Percentiles rank a stretch among this genome's conserved stretches.
These are phyloP conservation scores for Cylas formicarius DNA, from an alignment of 1,140 invertebrate genomes.

Conservation along the genomic window DNA sequence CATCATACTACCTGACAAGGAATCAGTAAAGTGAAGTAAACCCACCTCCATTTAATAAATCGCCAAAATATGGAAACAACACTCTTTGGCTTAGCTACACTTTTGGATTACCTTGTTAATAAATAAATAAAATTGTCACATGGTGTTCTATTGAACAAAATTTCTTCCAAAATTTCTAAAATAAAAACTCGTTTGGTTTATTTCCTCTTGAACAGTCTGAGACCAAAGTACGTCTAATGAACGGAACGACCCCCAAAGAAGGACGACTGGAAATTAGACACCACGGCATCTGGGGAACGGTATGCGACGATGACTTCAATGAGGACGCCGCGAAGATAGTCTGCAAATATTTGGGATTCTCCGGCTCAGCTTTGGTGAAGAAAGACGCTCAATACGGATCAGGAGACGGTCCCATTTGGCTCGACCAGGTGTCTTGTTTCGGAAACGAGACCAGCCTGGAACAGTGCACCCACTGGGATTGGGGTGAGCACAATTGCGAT, in stretches of 20 bases:
- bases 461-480: slow-evolving; percentile 57
- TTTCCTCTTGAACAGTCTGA: slow-evolving; percentile 44
- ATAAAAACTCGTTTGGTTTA: too few species aligned
- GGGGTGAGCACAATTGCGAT: slow-evolving; percentile 65
- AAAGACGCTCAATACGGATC: slow-evolving; percentile 47
- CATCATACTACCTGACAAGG: too few species aligned
- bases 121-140: too few species aligned
- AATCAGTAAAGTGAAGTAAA: too few species aligned
- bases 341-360: slow-evolving; percentile 56
- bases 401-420: slow-evolving; percentile 62
- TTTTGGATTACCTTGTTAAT: too few species aligned
- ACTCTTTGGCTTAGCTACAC: too few species aligned
- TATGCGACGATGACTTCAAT: slow-evolving; percentile 74
- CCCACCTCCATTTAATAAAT: too few species aligned
- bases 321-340: slow-evolving; percentile 57
- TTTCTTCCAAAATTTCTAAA: too few species aligned
- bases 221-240: slow-evolving; percentile 54
- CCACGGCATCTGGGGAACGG: slow-evolving; percentile 65
- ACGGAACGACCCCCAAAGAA: slow-evolving; percentile 49
- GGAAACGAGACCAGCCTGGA: slow-evolving; percentile 61
- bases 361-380: slow-evolving; percentile 47
- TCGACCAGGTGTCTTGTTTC: slow-evolving; percentile 62
- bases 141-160: too few species aligned
- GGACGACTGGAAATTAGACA: slow-evolving; percentile 65
- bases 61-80: too few species aligned